Conservation (phyloP, 2,888 invertebrate genomes). For the Amitus sp. region DNA sequence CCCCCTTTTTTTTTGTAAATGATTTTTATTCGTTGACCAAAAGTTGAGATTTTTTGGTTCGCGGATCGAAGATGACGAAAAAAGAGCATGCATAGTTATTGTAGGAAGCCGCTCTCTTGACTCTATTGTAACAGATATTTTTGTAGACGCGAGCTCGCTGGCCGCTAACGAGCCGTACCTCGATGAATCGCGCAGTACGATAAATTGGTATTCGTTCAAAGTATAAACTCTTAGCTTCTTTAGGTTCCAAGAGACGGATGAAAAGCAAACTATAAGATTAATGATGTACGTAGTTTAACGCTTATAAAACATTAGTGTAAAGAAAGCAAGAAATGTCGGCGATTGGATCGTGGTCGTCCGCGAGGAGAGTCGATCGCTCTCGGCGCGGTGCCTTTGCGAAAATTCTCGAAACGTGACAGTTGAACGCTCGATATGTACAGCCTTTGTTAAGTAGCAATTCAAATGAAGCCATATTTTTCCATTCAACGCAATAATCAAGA, state of each 20-base stretch:
- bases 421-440: conserved; percentile 58
- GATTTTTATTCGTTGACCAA: conserved; percentile 55
- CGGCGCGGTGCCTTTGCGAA: conserved; percentile 48
- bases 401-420: conserved; percentile 48
- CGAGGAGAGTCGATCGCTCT: conserved; percentile 21
- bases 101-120: conserved; percentile 49
- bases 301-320: conserved; percentile 61
- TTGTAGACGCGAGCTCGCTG: conserved; percentile 58
- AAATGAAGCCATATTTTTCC: conserved; percentile 66
- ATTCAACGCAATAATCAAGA: conserved; percentile 63
- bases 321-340: conserved; percentile 48
- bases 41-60: too few relatives aligned
- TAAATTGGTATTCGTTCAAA: conserved; percentile 45
- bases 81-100: conserved; percentile 44
- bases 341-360: conserved; percentile 42
- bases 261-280: conserved; percentile 45
- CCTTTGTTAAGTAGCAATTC: conserved; percentile 63
- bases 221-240: conserved; percentile 46
- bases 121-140: conserved; percentile 57
- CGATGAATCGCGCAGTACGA: conserved; percentile 42
- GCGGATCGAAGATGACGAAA: conserved; percentile 43
- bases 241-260: conserved; percentile 39
- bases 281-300: conserved; percentile 58
- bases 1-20: conserved; percentile 34
- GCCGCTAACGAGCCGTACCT: conserved; percentile 43